These are phyloP conservation scores for Malurus cyaneus DNA, from an alignment of 2,113 vertebrate species.

Conservation along the genomic window DNA sequence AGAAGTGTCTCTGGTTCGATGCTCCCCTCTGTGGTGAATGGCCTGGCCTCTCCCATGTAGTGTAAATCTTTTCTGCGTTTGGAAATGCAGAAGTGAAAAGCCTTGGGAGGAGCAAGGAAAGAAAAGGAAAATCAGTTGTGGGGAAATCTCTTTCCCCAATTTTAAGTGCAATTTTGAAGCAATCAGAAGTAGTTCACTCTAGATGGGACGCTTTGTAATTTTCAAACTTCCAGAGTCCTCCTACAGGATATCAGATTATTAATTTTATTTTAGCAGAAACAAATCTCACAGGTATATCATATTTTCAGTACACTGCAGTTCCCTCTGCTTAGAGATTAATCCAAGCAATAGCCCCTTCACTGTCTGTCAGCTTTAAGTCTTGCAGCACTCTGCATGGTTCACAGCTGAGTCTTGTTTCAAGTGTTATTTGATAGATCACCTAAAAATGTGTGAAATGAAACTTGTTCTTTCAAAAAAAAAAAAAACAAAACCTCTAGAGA, in stretches of 20 bases:
- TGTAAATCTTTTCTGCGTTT: background rate
- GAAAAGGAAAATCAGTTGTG: background rate
- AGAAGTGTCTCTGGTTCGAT: background rate
- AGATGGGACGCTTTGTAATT: background rate
- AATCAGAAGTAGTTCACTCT: background rate
- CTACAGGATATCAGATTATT: background rate
- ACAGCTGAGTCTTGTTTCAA: background rate
- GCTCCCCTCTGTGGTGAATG: accelerated
- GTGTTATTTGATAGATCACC: background rate
- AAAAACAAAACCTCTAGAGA: background rate
- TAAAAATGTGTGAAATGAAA: background rate
- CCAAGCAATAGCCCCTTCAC: background rate
- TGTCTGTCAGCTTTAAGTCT: background rate
- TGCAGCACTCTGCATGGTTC: background rate
- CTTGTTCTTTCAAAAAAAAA: background rate
- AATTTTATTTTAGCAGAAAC: background rate
- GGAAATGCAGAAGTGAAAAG: background rate
- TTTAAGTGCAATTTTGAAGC: background rate
- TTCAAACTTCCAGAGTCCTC: background rate
- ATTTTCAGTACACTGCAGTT: background rate
- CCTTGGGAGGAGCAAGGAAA: background rate
- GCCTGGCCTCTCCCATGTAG: accelerated
- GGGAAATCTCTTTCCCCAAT: background rate
- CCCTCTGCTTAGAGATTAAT: background rate
- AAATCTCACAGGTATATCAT: background rate